Conservation (phyloP, 92 coral and sea anemone genomes). For the Scolanthus callimorphus region DNA sequence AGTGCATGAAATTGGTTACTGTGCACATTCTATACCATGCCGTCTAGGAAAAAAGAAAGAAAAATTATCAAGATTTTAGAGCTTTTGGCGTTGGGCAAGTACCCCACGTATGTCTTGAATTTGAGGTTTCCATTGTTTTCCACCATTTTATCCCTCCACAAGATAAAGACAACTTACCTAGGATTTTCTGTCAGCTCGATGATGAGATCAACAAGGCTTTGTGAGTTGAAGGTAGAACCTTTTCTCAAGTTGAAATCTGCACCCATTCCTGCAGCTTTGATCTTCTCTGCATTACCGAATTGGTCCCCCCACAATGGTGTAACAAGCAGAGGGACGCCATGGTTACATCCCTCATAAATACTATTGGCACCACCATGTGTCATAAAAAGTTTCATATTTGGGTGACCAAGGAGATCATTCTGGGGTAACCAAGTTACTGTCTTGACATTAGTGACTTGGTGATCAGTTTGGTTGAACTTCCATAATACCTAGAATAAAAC, state of each 20-base stretch:
- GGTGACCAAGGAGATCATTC: conserved; percentile 35
- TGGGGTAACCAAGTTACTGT: conserved; percentile 30
- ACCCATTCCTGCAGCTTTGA: conserved; percentile 26
- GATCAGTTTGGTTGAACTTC: conserved; percentile 9
- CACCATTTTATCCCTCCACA: too few species aligned
- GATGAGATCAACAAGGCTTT: conserved; percentile 7
- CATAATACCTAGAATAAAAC: conserved; percentile 10
- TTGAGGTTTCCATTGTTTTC: too few species aligned
- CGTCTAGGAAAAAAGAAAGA: too few species aligned
- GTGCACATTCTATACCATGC: too few species aligned
- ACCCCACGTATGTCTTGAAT: too few species aligned
- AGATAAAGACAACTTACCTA: conserved; percentile 8
- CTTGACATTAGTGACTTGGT: conserved; percentile 16
- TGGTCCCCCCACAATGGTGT: conserved; percentile 38
- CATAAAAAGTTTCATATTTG: conserved; percentile 21
- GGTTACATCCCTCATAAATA: conserved; percentile 21
- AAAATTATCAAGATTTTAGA: too few species aligned
- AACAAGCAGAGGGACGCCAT: conserved; percentile 31
- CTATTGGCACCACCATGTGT: conserved; percentile 41
- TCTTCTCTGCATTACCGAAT: conserved; percentile 17
- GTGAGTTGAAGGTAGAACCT: conserved; percentile 7
- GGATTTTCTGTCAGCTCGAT: conserved; percentile 14
- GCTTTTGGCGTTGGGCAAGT: too few species aligned
- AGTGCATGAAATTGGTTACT: too few species aligned
- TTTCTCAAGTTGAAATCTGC: conserved; percentile 6